Evolutionary conservation across 2,888 invertebrate species (phyloP).

Genomic region (Lamellibrachia columna): DNA sequence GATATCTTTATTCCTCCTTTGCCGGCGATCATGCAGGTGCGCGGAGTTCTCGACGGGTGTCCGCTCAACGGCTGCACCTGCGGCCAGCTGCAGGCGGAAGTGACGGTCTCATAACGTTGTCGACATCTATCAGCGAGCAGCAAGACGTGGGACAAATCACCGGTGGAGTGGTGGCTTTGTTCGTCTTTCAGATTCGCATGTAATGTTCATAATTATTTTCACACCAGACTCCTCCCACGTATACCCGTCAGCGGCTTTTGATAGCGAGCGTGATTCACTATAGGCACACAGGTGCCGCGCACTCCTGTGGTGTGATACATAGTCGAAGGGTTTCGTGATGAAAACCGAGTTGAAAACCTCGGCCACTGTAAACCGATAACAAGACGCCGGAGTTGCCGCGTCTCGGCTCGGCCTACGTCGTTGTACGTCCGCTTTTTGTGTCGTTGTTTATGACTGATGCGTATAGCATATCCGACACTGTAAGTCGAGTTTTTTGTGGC

Average conservation of each 20-base stretch:
- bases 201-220: constrained; percentile 16
- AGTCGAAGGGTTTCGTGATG: not conserved
- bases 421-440: not conserved
- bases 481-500: not conserved
- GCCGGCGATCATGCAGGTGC: not conserved
- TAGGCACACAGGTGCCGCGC: not conserved
- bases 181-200: not conserved
- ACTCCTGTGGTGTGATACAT: not conserved
- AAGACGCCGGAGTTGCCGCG: not conserved
- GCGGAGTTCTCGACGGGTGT: not conserved
- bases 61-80: not conserved
- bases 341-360: not conserved
- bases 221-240: not conserved
- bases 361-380: not conserved
- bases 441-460: not conserved
- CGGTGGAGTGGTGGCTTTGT: not conserved
- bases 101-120: not conserved
- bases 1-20: not conserved
- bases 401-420: not conserved
- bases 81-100: not conserved
- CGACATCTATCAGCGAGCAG: not conserved
- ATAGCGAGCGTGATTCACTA: not conserved
- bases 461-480: not conserved
- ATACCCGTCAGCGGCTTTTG: not conserved
- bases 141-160: not conserved